Conservation (phyloP, 2,888 invertebrate genomes). For the Chymomyza procnemis region DNA sequence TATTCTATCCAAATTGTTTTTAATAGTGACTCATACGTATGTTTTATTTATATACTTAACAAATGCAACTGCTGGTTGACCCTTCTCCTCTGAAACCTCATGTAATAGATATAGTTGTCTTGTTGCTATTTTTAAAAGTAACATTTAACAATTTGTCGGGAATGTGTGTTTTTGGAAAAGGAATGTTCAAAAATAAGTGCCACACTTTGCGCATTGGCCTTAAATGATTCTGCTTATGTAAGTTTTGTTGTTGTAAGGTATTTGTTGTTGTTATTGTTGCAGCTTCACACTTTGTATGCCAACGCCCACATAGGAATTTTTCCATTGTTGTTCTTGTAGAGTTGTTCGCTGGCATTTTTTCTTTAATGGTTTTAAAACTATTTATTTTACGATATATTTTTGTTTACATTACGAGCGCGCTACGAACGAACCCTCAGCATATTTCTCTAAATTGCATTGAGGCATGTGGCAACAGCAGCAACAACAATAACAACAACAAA, state of each 20-base stretch:
- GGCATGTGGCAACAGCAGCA: constrained; percentile 36
- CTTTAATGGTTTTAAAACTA: constrained; percentile 62
- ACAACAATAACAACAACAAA: constrained; percentile 18
- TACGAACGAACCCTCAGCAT: constrained; percentile 39
- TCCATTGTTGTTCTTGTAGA: not conserved
- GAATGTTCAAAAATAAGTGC: constrained; percentile 50
- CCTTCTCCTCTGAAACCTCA: constrained; percentile 45
- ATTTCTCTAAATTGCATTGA: constrained; percentile 60
- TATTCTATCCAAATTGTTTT: not conserved
- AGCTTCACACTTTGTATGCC: constrained; percentile 24
- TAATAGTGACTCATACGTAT: not conserved
- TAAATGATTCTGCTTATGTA: constrained; percentile 16
- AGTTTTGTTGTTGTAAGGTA: not conserved
- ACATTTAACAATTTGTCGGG: constrained; percentile 56
- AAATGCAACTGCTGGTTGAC: constrained; percentile 34
- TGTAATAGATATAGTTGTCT: not conserved
- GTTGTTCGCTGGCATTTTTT: constrained; percentile 26
- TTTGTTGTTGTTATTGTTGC: constrained; percentile 14
- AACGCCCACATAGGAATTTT: not conserved
- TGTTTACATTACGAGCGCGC: constrained; percentile 55
- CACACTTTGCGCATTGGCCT: constrained; percentile 44
- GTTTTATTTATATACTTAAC: not conserved
- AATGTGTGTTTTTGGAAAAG: constrained; percentile 27
- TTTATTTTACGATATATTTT: constrained; percentile 68
- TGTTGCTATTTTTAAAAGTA: not conserved